Percentiles rank a stretch among this genome's conserved stretches.
Evolutionary conservation across 2,888 invertebrate species (phyloP).

Genomic region (Onthophagus sagittarius): DNA sequence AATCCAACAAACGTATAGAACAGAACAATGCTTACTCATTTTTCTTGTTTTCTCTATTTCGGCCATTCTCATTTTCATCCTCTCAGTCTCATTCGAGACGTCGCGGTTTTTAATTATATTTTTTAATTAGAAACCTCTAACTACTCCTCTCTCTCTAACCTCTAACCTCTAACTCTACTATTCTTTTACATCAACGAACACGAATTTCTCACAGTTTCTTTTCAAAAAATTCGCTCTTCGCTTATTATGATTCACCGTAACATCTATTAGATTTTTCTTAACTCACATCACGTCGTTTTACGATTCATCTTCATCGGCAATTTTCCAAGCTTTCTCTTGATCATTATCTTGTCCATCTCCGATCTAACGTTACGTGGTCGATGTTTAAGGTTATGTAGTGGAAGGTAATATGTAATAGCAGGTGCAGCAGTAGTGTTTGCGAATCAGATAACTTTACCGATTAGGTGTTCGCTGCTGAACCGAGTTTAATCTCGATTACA

Average conservation of each 20-base stretch:
- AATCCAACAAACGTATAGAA: neutral
- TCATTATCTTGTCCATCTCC: neutral
- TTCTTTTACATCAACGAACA: no score
- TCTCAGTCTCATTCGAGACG: neutral
- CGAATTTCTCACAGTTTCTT: no score
- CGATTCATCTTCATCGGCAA: no score
- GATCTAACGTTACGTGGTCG: neutral
- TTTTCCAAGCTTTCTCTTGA: neutral
- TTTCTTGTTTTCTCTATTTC: neutral
- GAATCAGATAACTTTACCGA: neutral
- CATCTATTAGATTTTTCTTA: no score
- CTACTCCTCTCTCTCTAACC: no score
- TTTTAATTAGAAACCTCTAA: neutral
- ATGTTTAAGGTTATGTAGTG: neutral
- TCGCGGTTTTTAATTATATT: neutral
- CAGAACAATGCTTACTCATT: neutral
- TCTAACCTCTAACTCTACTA: neutral
- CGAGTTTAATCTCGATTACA: neutral
- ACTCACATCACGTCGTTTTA: no score
- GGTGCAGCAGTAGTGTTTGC: neutral
- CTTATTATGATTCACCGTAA: no score
- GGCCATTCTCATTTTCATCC: neutral
- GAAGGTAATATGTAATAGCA: neutral
- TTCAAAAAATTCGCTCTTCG: no score
- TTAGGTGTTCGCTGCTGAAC: neutral